Evolutionary conservation across 2,888 invertebrate species (phyloP).

Genomic region (Sarcophaga caerulescens): DNA sequence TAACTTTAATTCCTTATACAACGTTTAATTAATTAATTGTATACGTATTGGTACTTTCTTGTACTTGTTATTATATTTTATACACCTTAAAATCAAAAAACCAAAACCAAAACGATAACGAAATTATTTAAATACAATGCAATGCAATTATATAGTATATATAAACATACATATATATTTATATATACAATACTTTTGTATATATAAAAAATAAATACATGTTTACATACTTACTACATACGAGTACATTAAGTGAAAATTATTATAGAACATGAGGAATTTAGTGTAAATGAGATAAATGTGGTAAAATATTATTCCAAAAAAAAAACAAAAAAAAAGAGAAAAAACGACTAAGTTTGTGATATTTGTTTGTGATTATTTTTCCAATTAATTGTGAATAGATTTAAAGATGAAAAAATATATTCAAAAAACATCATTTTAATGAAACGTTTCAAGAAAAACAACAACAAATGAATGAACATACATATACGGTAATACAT

Average conservation of each 20-base stretch:
- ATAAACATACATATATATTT: constrained; percentile 17
- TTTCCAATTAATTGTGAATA: constrained; percentile 34
- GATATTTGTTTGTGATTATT: constrained; percentile 68
- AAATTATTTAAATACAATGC: neutral
- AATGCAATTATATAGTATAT: neutral
- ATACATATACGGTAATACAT: neutral
- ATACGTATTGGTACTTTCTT: neutral
- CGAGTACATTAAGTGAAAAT: constrained; percentile 19
- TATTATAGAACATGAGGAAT: neutral
- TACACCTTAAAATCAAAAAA: neutral
- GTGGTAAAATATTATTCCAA: constrained; percentile 2
- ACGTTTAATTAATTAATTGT: neutral
- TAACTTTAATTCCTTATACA: neutral
- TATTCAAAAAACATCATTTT: constrained; percentile 15
- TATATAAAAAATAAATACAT: constrained; percentile 49
- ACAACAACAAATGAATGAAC: neutral
- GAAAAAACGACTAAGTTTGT: constrained; percentile 67
- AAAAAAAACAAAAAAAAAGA: constrained; percentile 21
- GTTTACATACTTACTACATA: constrained; percentile 19
- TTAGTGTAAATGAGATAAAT: neutral
- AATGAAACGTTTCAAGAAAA: neutral
- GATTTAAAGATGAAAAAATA: constrained; percentile 31
- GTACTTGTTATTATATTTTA: neutral
- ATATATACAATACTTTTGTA: neutral
- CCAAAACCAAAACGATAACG: neutral